A percentile compares a stretch with the other conserved stretches of the same genome.
Evolutionary conservation across 2,113 vertebrate genomes (phyloP).

Genomic region (Antigone vipio): DNA sequence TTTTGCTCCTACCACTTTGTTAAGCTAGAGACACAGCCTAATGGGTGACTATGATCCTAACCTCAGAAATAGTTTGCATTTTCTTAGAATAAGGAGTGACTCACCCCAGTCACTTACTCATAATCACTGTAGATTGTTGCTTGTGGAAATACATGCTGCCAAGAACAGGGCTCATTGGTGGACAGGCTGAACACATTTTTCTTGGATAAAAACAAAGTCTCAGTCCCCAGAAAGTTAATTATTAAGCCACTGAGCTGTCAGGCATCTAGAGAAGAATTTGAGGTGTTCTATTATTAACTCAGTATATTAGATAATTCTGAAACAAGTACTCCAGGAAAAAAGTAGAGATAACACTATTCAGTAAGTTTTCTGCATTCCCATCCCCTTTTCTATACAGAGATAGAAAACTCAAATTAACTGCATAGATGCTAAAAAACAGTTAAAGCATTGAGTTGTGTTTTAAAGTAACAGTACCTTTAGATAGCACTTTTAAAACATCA

Average conservation of each 20-base stretch:
- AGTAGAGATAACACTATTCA: background rate
- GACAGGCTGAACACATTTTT: conserved; percentile 1
- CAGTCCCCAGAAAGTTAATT: background rate
- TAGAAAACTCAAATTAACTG: background rate
- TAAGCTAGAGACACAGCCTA: background rate
- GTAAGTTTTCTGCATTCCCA: background rate
- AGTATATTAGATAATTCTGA: background rate
- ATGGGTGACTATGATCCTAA: background rate
- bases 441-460: background rate
- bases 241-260: conserved; percentile 28
- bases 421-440: background rate
- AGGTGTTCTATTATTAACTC: background rate
- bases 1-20: background rate
- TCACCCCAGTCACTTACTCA: conserved; percentile 41
- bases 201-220: conserved; percentile 20
- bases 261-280: background rate
- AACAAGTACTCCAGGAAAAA: background rate
- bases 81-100: conserved; percentile 54
- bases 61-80: conserved; percentile 45
- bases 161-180: background rate
- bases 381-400: background rate
- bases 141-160: conserved; percentile 5
- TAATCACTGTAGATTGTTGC: background rate
- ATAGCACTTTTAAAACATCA: background rate
- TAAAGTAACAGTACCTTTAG: background rate